These are phyloP conservation scores for Mesitornis unicolor DNA, from an alignment of 2,113 vertebrate species.

Conservation along the genomic window DNA sequence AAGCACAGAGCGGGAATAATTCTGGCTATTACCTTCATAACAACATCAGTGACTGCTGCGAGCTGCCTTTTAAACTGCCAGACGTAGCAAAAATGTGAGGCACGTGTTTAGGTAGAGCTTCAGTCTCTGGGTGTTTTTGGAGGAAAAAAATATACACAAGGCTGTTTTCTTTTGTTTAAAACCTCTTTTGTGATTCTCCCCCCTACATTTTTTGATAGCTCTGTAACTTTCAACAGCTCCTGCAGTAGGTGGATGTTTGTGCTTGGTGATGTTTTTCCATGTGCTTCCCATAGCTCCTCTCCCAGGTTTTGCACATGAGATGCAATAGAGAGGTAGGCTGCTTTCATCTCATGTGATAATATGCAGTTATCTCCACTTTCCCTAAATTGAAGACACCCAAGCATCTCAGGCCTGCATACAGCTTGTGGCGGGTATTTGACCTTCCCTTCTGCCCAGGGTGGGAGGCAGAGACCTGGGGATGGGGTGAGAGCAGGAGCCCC, in stretches of 20 bases:
- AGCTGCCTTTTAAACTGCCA: background rate
- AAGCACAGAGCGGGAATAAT: background rate
- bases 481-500: background rate
- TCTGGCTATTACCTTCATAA: background rate
- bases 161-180: constrained; percentile 13
- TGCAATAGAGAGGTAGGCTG: constrained; percentile 18
- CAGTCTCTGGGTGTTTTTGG: background rate
- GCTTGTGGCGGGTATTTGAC: background rate
- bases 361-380: background rate
- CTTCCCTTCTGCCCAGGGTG: background rate
- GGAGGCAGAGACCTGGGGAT: background rate
- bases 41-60: fast-evolving
- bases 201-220: background rate
- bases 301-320: background rate
- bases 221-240: background rate
- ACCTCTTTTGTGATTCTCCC: background rate
- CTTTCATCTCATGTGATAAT: background rate
- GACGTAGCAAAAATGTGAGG: background rate
- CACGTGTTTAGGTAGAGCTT: background rate
- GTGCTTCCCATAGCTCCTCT: constrained; percentile 9
- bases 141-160: background rate
- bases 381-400: background rate
- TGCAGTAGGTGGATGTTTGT: constrained; percentile 13
- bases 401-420: background rate
- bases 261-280: constrained; percentile 38